A percentile compares a stretch with the other conserved stretches of the same genome.
These are phyloP conservation scores for Smittia sp. DNA, from an alignment of 2,888 invertebrate genomes.

Conservation along the genomic window DNA sequence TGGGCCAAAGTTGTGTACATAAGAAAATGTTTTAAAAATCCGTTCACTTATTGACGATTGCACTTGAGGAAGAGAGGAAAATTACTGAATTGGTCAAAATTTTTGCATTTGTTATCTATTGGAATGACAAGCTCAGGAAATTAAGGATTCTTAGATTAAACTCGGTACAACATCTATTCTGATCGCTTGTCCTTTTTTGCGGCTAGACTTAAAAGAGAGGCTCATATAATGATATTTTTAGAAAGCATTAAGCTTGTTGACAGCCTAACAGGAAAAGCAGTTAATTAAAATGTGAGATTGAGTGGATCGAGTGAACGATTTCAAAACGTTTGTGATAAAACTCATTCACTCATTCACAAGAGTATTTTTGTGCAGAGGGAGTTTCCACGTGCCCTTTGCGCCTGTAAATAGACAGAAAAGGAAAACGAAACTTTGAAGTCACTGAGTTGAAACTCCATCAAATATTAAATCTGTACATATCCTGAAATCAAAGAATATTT, in stretches of 20 bases:
- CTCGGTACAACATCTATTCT: not conserved
- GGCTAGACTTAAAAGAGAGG: not conserved
- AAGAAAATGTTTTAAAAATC: conserved; percentile 6
- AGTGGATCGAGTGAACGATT: not conserved
- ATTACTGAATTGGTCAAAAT: conserved; percentile 11
- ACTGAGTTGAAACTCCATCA: not conserved
- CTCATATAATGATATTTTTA: not conserved
- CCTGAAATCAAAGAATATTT: not conserved
- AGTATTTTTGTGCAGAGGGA: too few species aligned
- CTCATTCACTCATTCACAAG: not conserved
- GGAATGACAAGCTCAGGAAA: conserved; percentile 20
- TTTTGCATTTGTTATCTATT: not conserved
- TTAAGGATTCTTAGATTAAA: not conserved
- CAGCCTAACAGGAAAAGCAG: too few species aligned
- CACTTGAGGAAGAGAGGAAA: not conserved
- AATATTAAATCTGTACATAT: conserved; percentile 13
- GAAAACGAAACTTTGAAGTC: not conserved
- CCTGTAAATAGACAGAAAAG: not conserved
- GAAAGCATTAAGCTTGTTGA: not conserved
- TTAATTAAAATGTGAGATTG: too few species aligned
- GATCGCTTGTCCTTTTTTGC: not conserved
- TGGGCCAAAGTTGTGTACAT: not conserved
- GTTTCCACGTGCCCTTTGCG: too few species aligned
- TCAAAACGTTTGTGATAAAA: conserved; percentile 4
- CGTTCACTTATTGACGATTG: conserved; percentile 29